Evolutionary conservation across 2,888 invertebrate genomes (phyloP), one percentile per base, ranked within the genome.

Genomic region (Calliopum simillimum): DNA sequence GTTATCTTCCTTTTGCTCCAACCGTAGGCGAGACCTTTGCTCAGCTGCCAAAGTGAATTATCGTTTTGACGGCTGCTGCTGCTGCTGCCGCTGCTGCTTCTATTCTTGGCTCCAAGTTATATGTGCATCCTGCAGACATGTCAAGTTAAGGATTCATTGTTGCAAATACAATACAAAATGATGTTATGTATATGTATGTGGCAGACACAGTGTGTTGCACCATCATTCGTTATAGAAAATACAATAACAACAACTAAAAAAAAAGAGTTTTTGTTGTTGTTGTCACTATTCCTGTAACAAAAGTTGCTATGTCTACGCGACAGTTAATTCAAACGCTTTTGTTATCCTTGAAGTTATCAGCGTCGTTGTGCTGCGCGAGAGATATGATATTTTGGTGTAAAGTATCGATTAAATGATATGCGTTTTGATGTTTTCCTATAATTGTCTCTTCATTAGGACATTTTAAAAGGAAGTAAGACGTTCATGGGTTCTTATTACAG

Each of bases 81-180:
- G 8, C 8, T 14, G 56, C 25, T 55, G 55, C 55, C 3, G 25
- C 33, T 33, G 33, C 33, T 6, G 33, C 33, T 4, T 33, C 33
- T 33, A 33, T 33, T 33, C 33, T 33, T 33, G 56, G 61, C 16
- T 11, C 21, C 61, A 5, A 23, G 46, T 33, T 33, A 33, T 33
- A 33, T 14, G 14, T 61, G 61, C 44, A 46, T 61, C 23, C 61
- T 46, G 47, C 61, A 61, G 44, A 46, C 47, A 46, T 55, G 55
- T 65, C 55, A 62, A 62, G 21, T 43, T n/a, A 65, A 55, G 55
- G 55, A 65, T 65, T 55, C 55, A 65, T 65, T 63, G 65, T 53
- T 53, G 53, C 41, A 21, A 41, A 33, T 43, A 41, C 51, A 51
- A 46, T 49, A 21, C 14, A 33, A 33, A 33, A 33, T 33, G 33